A percentile compares a stretch with the other conserved stretches of the same genome.
Evolutionary conservation across 2,888 invertebrate species (phyloP).

Genomic region (Pandemis heparana): DNA sequence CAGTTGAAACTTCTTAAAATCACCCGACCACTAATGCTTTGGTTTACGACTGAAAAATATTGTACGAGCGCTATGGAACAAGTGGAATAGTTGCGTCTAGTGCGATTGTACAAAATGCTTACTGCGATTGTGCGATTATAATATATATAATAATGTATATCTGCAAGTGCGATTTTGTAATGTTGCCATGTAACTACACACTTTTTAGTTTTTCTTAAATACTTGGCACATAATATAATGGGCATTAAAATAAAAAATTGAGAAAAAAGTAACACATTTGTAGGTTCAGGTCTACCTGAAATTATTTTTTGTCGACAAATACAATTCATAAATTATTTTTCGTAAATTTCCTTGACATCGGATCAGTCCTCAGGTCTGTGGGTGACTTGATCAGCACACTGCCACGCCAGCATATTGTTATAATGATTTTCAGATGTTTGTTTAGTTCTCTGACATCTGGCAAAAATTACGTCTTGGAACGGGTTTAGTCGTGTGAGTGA

Average conservation of each 20-base stretch:
- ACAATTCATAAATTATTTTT: too few relatives aligned
- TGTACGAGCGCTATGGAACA: neutral
- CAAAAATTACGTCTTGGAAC: neutral
- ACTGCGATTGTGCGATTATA: constrained; percentile 24
- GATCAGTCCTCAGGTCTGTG: neutral
- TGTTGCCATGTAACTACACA: neutral
- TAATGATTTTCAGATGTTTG: neutral
- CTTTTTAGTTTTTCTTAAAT: neutral
- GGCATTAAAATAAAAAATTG: too few relatives aligned
- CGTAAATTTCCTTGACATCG: neutral
- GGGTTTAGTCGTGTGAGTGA: neutral
- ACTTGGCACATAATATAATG: neutral
- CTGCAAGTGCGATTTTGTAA: constrained; percentile 29
- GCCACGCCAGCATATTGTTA: neutral
- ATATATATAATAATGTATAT: constrained; percentile 15
- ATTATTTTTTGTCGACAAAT: too few relatives aligned
- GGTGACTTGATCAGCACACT: neutral
- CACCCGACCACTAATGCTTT: neutral
- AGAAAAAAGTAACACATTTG: neutral
- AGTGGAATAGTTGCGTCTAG: constrained; percentile 17
- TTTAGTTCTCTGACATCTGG: neutral
- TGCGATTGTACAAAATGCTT: constrained; percentile 30
- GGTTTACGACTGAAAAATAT: neutral
- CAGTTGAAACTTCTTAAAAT: neutral
- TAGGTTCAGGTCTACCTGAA: neutral